A percentile compares a stretch with the other conserved stretches of the same genome.
Evolutionary conservation across 1,140 invertebrate genomes (phyloP).

Genomic region (Apis laboriosa): DNA sequence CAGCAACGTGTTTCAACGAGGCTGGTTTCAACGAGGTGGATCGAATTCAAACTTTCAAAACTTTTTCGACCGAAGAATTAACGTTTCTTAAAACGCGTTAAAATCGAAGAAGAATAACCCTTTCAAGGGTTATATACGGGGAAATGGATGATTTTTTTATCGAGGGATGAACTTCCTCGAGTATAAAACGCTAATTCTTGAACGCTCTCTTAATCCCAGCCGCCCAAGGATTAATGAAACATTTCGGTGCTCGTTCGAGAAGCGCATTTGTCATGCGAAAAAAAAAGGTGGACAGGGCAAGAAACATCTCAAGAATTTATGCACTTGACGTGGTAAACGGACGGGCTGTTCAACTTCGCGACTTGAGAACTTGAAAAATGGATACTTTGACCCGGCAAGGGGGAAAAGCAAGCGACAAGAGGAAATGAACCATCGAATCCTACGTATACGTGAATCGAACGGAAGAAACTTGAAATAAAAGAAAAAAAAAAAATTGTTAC

Average conservation of each 20-base stretch:
- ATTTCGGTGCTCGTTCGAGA: neutral
- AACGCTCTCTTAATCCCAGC: slow-evolving; percentile 10
- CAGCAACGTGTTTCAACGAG: neutral
- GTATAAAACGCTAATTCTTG: neutral
- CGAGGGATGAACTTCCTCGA: neutral
- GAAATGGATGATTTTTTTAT: too few species aligned
- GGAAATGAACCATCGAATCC: neutral
- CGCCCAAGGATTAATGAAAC: slow-evolving; percentile 4
- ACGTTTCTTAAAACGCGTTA: too few species aligned
- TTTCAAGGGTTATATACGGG: too few species aligned
- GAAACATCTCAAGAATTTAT: slow-evolving; percentile 14
- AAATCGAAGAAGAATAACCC: too few species aligned
- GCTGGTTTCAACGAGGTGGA: neutral
- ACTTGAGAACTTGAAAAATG: slow-evolving; percentile 7
- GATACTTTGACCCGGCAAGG: neutral
- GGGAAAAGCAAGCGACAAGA: too few species aligned
- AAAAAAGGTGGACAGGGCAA: neutral
- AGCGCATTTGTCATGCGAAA: neutral
- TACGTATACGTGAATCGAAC: rapidly evolving
- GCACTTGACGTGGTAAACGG: neutral
- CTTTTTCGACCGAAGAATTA: too few species aligned
- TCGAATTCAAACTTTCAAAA: neutral
- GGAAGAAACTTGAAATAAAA: too few species aligned
- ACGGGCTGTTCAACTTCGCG: neutral
- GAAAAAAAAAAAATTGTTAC: too few species aligned